A percentile compares a stretch with the other conserved stretches of the same genome.
Conservation (phyloP, 2,888 invertebrate species). For the Panzeria rudis region DNA sequence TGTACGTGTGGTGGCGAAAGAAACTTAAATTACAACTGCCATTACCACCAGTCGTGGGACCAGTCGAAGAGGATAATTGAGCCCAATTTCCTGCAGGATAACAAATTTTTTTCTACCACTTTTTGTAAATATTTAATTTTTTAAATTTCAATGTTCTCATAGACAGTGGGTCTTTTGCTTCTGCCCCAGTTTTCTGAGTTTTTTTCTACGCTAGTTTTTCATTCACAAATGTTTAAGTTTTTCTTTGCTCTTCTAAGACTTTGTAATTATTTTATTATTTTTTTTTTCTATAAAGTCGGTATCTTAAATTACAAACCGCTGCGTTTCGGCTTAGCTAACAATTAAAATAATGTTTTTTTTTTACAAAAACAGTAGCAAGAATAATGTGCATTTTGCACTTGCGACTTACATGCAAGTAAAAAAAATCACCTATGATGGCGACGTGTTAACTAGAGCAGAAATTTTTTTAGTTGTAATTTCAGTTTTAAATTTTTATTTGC, state of each 20-base stretch:
- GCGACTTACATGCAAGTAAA: conserved; percentile 11
- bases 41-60: no score
- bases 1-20: no score
- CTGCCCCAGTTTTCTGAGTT: background rate
- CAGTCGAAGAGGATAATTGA: no score
- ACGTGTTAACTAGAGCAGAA: conserved; percentile 70
- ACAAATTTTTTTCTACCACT: no score
- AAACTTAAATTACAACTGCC: no score
- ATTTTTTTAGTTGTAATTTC: conserved; percentile 55
- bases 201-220: background rate
- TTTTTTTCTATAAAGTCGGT: conserved; percentile 51
- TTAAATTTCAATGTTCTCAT: no score
- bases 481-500: conserved; percentile 9
- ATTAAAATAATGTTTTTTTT: background rate
- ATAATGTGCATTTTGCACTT: conserved; percentile 31
- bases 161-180: no score
- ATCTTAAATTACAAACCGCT: conserved; percentile 69
- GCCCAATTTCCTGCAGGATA: no score
- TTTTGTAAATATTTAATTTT: no score
- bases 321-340: conserved; percentile 40
- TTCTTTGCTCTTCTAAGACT: conserved; percentile 5
- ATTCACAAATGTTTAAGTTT: conserved; percentile 14
- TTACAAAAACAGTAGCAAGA: conserved; percentile 28
- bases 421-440: conserved; percentile 59
- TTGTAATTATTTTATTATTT: background rate